Base-by-base conservation (phyloP, 2,797 vertebrate species). In the Sebastes flavidus region DNA sequence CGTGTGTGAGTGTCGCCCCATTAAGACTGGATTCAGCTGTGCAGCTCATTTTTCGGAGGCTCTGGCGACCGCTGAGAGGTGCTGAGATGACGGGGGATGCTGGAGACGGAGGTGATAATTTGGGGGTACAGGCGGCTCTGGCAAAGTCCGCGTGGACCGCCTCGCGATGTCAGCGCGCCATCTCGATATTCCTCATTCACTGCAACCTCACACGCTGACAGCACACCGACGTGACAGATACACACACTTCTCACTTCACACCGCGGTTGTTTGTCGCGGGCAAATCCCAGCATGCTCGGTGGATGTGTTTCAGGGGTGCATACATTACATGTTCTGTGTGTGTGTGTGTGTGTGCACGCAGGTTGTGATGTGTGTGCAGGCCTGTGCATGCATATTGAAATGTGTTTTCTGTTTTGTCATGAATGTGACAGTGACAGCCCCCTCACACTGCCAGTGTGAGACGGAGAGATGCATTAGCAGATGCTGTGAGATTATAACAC, bases 91-190 rank as follows among this genome's bases (percentile, higher is more conserved):
- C 81, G 72, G 82, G 86, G 86, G 89, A 87, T 81, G 85, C 61
- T 75, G 86, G 78, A 87, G 73, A 87, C 30, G 62, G 74, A 85
- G 91, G 85, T 78, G 91, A 91, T 91, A 90, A 92, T 92, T 90
- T 81, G 82, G 80, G 85, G 84, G 38, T 42, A 86, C 66, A 63
- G 77, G 81, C 75, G 6, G 38, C 32, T 77, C 77, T 82, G 82
- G 75, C 83, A 70, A 36, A 88, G 71, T 81, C 79, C 2, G 66
- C 84, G 81, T 87, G 82, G 77, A 82, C 81, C 9, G 46, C 59
- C 4, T 65, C 20, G 86, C 24, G 55, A 92, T 93, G 90, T 91
- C 89, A 34, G 32, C 18, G 54, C n/a, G 87, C 86, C 91, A 88
- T 91, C 82, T 84, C 79, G 5, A 67, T 42, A 42, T 75, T 72